Percentiles rank a stretch among this genome's conserved stretches.
Evolutionary conservation across 1,140 invertebrate genomes (phyloP).

Genomic region (Parasteatoda tepidariorum): DNA sequence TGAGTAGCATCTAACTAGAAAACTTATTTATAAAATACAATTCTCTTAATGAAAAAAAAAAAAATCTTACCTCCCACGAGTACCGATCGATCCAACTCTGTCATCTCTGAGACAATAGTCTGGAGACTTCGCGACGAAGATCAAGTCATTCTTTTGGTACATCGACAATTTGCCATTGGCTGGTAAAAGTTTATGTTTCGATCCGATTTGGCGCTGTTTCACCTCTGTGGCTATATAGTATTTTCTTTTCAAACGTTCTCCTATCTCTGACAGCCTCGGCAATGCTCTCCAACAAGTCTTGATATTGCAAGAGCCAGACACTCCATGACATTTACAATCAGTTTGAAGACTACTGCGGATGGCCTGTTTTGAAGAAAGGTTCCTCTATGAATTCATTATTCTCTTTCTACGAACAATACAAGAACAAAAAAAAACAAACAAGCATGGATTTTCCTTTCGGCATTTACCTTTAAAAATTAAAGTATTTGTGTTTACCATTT

Average conservation of each 20-base stretch:
- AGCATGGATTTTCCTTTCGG: too few species aligned
- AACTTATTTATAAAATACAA: too few species aligned
- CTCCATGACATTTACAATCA: slow-evolving; percentile 93
- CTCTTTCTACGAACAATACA: too few species aligned
- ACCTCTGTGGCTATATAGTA: slow-evolving; percentile 93
- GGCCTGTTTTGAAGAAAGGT: slow-evolving; percentile 26
- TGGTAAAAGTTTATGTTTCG: slow-evolving; percentile 36
- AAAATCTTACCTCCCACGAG: slow-evolving; percentile 76
- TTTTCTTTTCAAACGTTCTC: slow-evolving; percentile 86
- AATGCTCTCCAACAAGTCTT: slow-evolving; percentile 92
- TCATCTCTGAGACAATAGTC: slow-evolving; percentile 80
- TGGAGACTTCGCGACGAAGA: slow-evolving; percentile 90
- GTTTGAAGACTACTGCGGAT: slow-evolving; percentile 41
- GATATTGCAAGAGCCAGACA: slow-evolving; percentile 93
- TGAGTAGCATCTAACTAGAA: too few species aligned
- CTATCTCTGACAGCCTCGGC: slow-evolving; percentile 76
- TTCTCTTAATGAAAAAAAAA: too few species aligned
- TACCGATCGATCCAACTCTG: slow-evolving; percentile 79
- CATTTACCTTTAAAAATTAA: too few species aligned
- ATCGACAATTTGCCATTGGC: slow-evolving; percentile 49
- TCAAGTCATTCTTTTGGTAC: slow-evolving; percentile 78
- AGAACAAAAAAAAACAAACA: too few species aligned
- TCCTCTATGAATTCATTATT: too few species aligned
- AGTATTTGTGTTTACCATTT: too few species aligned
- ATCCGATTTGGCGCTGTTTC: slow-evolving; percentile 24